Conservation (phyloP, 2,797 vertebrate genomes). For the Oreochromis mossambicus region DNA sequence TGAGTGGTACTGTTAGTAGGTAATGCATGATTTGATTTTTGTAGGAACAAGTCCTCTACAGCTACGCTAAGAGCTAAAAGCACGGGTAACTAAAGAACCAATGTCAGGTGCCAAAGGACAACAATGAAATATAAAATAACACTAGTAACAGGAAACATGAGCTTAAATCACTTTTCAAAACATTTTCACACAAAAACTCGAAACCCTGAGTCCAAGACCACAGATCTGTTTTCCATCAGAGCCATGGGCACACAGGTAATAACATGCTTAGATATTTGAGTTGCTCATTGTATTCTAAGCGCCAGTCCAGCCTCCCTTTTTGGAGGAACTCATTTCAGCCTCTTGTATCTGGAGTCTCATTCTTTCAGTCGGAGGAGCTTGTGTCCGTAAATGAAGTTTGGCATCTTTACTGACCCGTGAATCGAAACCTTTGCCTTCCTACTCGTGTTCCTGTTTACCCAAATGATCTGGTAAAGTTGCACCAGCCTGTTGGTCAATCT, state of each 20-base stretch:
- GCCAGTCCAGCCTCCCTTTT: not conserved
- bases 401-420: not conserved
- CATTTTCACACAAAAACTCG: not conserved
- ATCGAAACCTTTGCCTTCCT: not conserved
- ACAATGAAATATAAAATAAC: not conserved
- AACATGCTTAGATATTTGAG: not conserved
- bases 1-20: too few relatives aligned
- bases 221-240: not conserved
- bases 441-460: not conserved
- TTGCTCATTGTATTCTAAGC: not conserved
- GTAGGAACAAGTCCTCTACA: too few relatives aligned
- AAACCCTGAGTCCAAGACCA: not conserved
- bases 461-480: not conserved
- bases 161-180: not conserved
- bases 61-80: too few relatives aligned
- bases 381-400: not conserved
- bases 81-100: too few relatives aligned
- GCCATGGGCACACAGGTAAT: not conserved
- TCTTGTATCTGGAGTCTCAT: not conserved
- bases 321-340: not conserved
- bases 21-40: too few relatives aligned
- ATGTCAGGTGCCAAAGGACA: too few relatives aligned
- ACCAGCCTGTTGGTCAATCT: not conserved
- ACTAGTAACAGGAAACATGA: not conserved
- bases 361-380: not conserved